These are phyloP conservation scores for Gymnogyps californianus DNA, from an alignment of 2,113 vertebrate genomes.

Conservation along the genomic window DNA sequence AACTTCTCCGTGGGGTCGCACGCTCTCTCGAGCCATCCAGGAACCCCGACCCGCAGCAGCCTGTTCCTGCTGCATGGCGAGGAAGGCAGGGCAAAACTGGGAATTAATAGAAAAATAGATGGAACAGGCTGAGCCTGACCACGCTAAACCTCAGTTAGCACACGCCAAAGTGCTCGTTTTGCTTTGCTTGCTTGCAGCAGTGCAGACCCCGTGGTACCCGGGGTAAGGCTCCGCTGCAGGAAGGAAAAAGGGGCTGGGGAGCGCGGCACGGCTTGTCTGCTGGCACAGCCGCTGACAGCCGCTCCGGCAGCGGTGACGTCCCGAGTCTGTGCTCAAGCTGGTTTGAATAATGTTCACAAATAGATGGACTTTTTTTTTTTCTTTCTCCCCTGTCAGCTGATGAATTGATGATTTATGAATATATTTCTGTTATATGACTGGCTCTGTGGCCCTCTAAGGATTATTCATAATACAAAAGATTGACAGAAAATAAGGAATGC, in stretches of 20 bases:
- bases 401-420: not conserved
- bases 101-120: not conserved
- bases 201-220: fast-evolving
- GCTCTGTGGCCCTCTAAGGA: not conserved
- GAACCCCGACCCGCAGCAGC: not conserved
- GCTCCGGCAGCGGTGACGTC: not conserved
- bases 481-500: not conserved
- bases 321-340: not conserved
- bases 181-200: not conserved
- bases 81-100: not conserved
- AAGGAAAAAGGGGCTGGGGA: not conserved
- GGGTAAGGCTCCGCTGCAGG: not conserved
- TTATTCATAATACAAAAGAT: not conserved
- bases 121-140: fast-evolving
- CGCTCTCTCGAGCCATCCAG: fast-evolving
- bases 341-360: not conserved
- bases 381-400: not conserved
- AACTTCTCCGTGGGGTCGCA: fast-evolving
- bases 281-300: not conserved
- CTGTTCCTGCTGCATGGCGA: fast-evolving
- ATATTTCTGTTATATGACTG: not conserved
- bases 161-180: not conserved
- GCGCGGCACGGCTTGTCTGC: fast-evolving
- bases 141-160: not conserved
- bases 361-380: not conserved